These are phyloP conservation scores for Phymanthus crucifer DNA, from an alignment of 92 coral and sea anemone genomes.

Conservation along the genomic window DNA sequence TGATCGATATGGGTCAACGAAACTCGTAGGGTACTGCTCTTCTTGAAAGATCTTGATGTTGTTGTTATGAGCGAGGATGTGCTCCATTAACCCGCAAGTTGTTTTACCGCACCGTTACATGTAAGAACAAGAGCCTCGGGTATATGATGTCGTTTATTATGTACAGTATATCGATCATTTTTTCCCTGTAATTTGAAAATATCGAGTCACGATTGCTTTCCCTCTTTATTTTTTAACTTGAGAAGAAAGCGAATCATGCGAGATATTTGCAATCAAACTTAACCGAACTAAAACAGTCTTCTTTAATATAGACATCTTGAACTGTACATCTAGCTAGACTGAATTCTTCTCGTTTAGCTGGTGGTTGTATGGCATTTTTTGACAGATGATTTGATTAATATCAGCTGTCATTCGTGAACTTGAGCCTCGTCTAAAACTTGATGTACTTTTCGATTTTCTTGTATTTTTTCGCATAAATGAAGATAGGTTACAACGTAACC, in stretches of 20 bases:
- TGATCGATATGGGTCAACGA: not conserved
- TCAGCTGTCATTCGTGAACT: constrained; percentile 1
- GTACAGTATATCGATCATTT: not conserved
- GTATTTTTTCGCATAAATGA: not conserved
- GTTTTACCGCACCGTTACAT: not conserved
- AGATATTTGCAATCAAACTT: not conserved
- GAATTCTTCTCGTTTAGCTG: not conserved
- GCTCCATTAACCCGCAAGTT: not conserved
- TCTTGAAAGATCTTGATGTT: not conserved
- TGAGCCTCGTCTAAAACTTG: not conserved
- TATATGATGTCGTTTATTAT: not conserved
- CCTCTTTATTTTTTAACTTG: not conserved
- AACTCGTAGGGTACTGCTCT: not conserved
- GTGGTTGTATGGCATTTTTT: not conserved
- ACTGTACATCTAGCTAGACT: not conserved
- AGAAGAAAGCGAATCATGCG: not conserved
- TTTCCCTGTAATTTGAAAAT: not conserved
- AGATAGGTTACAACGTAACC: not conserved
- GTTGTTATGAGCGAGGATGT: not conserved
- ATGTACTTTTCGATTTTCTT: not conserved
- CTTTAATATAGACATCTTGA: not conserved
- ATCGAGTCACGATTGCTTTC: not conserved
- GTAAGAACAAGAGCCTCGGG: not conserved
- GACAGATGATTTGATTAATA: not conserved
- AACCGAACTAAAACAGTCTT: not conserved